These are phyloP conservation scores for Scomber scombrus DNA, from an alignment of 2,113 vertebrate species.

Conservation along the genomic window DNA sequence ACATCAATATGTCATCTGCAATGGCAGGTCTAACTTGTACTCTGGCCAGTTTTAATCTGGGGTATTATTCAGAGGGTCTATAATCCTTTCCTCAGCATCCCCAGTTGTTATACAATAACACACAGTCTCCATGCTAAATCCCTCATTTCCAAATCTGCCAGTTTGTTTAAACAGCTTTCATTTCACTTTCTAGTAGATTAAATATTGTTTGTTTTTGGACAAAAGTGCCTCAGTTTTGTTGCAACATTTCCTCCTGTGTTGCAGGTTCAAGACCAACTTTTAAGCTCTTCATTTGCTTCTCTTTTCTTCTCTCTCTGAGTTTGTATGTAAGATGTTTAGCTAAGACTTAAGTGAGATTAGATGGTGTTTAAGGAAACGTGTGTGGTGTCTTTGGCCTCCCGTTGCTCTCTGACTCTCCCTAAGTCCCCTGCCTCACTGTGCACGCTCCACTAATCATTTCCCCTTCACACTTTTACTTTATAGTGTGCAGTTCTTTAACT, in stretches of 20 bases:
- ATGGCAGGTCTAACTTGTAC: not conserved
- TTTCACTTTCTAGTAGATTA: conserved; percentile 74
- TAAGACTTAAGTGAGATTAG: conserved; percentile 70
- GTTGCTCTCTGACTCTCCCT: conserved; percentile 56
- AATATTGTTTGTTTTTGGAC: conserved; percentile 66
- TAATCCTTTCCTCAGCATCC: conserved; percentile 58
- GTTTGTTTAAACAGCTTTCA: conserved; percentile 73
- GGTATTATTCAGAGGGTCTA: conserved; percentile 42
- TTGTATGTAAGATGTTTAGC: conserved; percentile 68
- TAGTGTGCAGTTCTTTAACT: conserved; percentile 64
- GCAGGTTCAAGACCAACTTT: conserved; percentile 65
- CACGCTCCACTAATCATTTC: conserved; percentile 70
- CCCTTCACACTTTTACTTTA: conserved; percentile 71
- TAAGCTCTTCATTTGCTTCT: conserved; percentile 62
- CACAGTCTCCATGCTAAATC: conserved; percentile 64
- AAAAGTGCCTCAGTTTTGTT: conserved; percentile 44
- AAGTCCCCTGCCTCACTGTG: conserved; percentile 53
- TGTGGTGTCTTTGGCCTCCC: conserved; percentile 68
- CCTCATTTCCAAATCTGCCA: conserved; percentile 60
- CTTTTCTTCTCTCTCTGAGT: conserved; percentile 49
- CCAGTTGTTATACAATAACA: conserved; percentile 59
- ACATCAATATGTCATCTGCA: not conserved
- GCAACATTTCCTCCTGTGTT: conserved; percentile 41
- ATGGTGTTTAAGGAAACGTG: conserved; percentile 62
- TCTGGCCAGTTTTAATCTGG: conserved; percentile 26